Base-by-base conservation (phyloP, 2,888 invertebrate species). In the Listrodromus nycthemerus region DNA sequence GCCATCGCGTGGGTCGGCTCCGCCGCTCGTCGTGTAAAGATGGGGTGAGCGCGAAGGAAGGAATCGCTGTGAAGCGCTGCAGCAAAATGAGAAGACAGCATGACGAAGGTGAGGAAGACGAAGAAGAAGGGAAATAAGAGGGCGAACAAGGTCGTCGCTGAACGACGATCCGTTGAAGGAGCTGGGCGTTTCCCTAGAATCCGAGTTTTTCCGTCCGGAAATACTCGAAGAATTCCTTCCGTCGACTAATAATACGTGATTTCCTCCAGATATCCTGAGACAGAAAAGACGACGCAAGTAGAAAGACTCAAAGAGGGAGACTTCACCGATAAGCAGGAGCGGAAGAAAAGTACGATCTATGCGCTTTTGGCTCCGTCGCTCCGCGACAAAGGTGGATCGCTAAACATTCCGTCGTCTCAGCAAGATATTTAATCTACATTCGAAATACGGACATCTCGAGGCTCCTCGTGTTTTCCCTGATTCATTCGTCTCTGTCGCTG, bases 201-300 rank as follows among this genome's bases (percentile, higher is more conserved):
- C 67, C 80, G 52, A 73, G 76, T 80, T 63, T 67, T 67, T 77
- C 66, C 76, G 75, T 80, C 61, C 71, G 61, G 76, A 76, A 73
- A 80, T 76, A 76, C 52, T 77, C 48, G 27, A 71, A 80, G 80
- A 73, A 80, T 77, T 83, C 66, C 76, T 73, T 63, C 61, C 69
- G 52, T 45, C 67, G 66, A 76, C 83, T 76, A 67, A 77, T 83
- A 83, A 80, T 83, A 83, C 76, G 83, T 83, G 83, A 83, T 83
- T 83, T 83, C 73, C 83, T 77, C 76, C 67, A 76, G 83, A 83
- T 83, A 80, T 83, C 80, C 76, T 67, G 83, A 73, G 80, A 77
- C 71, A 74, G 45, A 45, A 52, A 33, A 30, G 70, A 21, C 52
- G 52, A 21, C 7, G 21, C 21, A 10, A 52, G 8, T 6, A n/a